Base-by-base conservation (phyloP, 2,797 vertebrate species). In the Momotus momota region DNA sequence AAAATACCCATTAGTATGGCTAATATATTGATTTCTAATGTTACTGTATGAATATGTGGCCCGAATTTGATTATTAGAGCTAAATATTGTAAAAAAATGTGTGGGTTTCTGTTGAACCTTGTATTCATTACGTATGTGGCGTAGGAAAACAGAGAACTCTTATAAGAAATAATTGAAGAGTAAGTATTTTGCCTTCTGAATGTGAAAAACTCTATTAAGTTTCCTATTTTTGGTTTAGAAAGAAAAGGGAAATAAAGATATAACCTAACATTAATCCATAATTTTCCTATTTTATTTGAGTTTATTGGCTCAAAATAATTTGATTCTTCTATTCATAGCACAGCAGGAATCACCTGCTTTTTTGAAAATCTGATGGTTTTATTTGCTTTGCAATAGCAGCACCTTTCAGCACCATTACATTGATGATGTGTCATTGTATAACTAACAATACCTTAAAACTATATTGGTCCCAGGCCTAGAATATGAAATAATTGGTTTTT, bases 231-330 rank as follows among this genome's bases (percentile, higher is more conserved):
- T 35, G 7, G 3, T 65, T 52, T 71, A 62, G 66, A 87, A 72
- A 51, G 20, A 77, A 74, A 71, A 62, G 22, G n/a, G 27, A 89
- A 70, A 29, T n/a, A 52, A 33, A 89, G 26, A 27, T 31, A 57
- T 82, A 51, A 51, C 4, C 11, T 69, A 79, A 93, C 71, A 58
- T 49, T 16, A 82, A 66, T 81, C 55, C 46, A 86, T 29, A 67
- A 35, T 51, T 55, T 84, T 89, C 12, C 41, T 86, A n/a, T 80
- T 95, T 92, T 88, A 5, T 90, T 92, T 93, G 64, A 81, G 21
- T 73, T 91, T 95, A 87, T 46, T 43, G 55, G 25, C 69, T 90
- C 49, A 86, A 69, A 92, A 72, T 55, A 35, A 86, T 82, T 91
- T 90, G 29, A 77, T 85, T 72, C 27, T 90, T 65, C 43, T 90